Conservation (phyloP, 2,797 vertebrate genomes). For the Poecilia wingei region DNA sequence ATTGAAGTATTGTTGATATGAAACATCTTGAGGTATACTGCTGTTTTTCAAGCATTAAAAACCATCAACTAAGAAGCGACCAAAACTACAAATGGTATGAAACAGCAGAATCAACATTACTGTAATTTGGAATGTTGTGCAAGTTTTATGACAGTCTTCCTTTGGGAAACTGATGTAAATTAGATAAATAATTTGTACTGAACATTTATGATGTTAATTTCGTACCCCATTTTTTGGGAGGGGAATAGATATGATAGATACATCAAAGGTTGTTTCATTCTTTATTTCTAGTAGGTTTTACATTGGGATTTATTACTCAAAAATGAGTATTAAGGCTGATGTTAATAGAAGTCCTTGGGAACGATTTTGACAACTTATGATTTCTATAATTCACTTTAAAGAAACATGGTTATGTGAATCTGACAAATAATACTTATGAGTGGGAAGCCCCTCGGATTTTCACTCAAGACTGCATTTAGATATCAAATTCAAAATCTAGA, state of each 20-base stretch:
- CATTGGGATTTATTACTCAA: not conserved
- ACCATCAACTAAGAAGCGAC: too few relatives aligned
- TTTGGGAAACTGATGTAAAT: not conserved
- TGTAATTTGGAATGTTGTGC: not conserved
- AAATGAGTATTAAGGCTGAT: not conserved
- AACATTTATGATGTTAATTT: not conserved
- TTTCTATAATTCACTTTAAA: not conserved
- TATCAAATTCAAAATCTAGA: not conserved
- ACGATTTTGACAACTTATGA: not conserved
- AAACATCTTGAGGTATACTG: too few relatives aligned
- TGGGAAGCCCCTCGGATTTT: not conserved
- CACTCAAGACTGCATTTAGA: not conserved
- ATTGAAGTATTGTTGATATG: too few relatives aligned
- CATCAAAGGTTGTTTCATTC: not conserved
- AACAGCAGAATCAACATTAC: too few relatives aligned
- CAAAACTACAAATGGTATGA: too few relatives aligned
- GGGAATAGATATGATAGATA: too few relatives aligned
- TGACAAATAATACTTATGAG: not conserved
- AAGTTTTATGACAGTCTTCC: not conserved
- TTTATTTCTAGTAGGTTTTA: not conserved
- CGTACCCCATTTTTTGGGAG: too few relatives aligned
- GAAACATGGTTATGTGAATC: not conserved
- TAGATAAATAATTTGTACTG: not conserved
- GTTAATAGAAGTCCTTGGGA: not conserved
- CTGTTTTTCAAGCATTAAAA: too few relatives aligned